phyloP scores from a whole-genome alignment of 2,113 vertebrate genomes.

The Otis tarda region DNA sequence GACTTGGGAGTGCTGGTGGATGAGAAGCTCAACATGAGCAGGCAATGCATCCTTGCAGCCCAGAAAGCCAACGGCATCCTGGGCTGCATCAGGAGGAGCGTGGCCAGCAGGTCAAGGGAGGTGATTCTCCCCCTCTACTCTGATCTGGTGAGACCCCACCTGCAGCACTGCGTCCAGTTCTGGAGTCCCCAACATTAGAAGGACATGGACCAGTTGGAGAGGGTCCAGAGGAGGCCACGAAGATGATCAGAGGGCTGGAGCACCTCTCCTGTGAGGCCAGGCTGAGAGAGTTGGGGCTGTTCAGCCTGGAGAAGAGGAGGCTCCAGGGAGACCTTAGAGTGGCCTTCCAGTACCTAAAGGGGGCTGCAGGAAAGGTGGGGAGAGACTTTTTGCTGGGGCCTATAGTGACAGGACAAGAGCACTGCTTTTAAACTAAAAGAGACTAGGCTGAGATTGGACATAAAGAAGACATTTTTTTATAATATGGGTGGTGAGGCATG shows the following conservation, averaged over 20 bases:
- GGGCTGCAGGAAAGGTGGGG: neutral
- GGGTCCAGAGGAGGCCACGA: fast-evolving
- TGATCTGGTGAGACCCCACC: fast-evolving
- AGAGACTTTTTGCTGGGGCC: neutral
- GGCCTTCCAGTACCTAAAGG: fast-evolving
- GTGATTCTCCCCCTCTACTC: neutral
- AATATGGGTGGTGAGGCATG: fast-evolving
- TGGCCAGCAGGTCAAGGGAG: fast-evolving
- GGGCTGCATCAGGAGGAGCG: fast-evolving
- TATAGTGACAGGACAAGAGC: neutral
- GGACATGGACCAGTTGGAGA: fast-evolving
- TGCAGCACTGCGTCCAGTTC: fast-evolving
- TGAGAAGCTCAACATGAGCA: neutral
- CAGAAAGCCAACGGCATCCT: fast-evolving
- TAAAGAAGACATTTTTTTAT: neutral
- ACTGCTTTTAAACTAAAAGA: neutral
- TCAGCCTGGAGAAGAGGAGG: neutral
- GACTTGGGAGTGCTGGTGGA: neutral
- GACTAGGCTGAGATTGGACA: fast-evolving
- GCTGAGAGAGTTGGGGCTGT: neutral
- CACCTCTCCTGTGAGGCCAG: neutral
- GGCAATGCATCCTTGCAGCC: fast-evolving
- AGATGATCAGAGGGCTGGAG: fast-evolving
- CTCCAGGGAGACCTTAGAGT: neutral
- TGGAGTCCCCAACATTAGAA: fast-evolving